A percentile compares a stretch with the other conserved stretches of the same genome.
Evolutionary conservation across 2,113 vertebrate species (phyloP).

Genomic region (Centropus bengalensis): DNA sequence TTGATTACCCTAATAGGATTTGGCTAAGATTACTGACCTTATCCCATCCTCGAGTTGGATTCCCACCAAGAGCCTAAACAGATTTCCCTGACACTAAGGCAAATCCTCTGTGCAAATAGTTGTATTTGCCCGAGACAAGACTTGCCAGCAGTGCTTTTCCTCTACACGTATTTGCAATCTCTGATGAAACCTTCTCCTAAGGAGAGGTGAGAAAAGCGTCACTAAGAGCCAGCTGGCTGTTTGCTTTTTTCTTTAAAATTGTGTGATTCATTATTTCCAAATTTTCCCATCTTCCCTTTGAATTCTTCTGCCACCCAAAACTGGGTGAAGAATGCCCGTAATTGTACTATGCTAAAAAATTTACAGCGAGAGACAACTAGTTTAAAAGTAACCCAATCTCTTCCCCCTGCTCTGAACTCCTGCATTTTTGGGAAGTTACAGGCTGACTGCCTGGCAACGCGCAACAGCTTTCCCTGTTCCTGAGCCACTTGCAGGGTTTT

Average conservation of each 20-base stretch:
- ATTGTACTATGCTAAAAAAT: not conserved
- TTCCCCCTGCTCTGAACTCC: not conserved
- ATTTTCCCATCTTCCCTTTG: not conserved
- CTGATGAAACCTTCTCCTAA: not conserved
- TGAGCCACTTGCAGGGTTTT: not conserved
- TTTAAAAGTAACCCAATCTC: not conserved
- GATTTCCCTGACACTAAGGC: not conserved
- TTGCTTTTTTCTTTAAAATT: not conserved
- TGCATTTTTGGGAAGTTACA: not conserved
- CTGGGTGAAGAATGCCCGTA: not conserved
- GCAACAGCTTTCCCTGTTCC: not conserved
- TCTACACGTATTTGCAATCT: accelerated
- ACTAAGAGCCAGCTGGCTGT: not conserved
- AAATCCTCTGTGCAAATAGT: not conserved
- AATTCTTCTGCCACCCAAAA: not conserved
- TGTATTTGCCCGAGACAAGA: not conserved
- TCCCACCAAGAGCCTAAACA: not conserved
- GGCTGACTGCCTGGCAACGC: not conserved
- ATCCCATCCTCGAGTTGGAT: conserved; percentile 9
- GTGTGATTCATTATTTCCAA: not conserved
- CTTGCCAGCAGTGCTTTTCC: not conserved
- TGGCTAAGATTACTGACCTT: conserved; percentile 18
- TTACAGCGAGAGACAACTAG: not conserved
- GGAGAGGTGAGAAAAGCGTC: not conserved
- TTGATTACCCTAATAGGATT: conserved; percentile 43